Conservation (phyloP, 2,113 vertebrate genomes). For the Tachysurus fulvidraco region DNA sequence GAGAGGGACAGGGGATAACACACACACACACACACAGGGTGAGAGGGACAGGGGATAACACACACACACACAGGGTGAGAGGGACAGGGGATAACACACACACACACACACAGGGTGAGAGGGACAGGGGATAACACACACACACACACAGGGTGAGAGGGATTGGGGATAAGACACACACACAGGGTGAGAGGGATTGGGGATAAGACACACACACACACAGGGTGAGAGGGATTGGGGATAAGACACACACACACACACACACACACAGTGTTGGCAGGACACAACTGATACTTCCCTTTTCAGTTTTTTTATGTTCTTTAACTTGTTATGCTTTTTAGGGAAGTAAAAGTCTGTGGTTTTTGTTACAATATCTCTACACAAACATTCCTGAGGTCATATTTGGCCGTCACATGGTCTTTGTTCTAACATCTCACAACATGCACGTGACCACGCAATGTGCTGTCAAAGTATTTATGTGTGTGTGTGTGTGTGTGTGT, state of each 20-base stretch:
- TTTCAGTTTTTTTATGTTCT: background rate
- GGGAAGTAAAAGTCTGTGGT: constrained; percentile 32
- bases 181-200: constrained; percentile 72
- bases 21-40: constrained; percentile 74
- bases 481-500: constrained; percentile 21
- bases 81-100: background rate
- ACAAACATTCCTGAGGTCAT: background rate
- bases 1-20: background rate
- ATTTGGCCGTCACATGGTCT: background rate
- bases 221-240: no score
- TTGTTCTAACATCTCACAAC: background rate
- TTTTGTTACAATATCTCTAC: background rate
- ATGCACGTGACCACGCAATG: constrained; percentile 12
- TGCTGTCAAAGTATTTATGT: background rate
- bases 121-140: background rate
- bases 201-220: background rate
- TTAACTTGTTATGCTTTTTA: background rate
- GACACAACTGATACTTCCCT: background rate
- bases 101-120: constrained; percentile 75
- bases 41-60: background rate
- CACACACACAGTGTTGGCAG: no score
- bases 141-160: constrained; percentile 42
- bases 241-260: background rate
- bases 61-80: constrained; percentile 75
- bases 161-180: constrained; percentile 67